Evolutionary conservation across 2,888 invertebrate species (phyloP).

Genomic region (Notocelia uddmanniana): DNA sequence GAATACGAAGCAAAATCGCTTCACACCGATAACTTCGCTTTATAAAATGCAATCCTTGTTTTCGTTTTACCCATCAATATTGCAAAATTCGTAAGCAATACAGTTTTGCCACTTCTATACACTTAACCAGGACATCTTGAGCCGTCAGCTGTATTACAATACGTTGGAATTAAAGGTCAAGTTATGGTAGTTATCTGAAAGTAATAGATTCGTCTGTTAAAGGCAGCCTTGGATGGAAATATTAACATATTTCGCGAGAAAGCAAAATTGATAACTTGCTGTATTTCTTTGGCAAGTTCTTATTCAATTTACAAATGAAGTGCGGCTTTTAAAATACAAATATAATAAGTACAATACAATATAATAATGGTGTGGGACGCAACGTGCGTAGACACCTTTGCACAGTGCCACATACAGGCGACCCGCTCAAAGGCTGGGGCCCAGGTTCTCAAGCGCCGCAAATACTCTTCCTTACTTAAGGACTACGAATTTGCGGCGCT

Average conservation of each 20-base stretch:
- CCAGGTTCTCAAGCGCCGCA: too few relatives aligned
- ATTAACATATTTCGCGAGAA: constrained; percentile 30
- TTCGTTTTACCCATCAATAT: constrained; percentile 34
- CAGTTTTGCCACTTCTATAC: not conserved
- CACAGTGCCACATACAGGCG: too few relatives aligned
- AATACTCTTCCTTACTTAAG: too few relatives aligned
- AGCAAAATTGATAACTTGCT: constrained; percentile 14
- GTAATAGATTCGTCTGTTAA: constrained; percentile 33
- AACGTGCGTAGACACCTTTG: too few relatives aligned
- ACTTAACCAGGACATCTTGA: not conserved
- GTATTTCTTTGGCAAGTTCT: constrained; percentile 8
- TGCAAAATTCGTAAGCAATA: constrained; percentile 25
- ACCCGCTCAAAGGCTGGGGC: too few relatives aligned
- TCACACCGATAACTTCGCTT: not conserved
- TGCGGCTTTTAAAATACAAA: not conserved
- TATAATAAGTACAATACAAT: too few relatives aligned
- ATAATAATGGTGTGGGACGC: too few relatives aligned
- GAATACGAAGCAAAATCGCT: constrained; percentile 12
- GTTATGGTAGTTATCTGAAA: not conserved
- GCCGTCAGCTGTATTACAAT: not conserved
- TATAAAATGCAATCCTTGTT: constrained; percentile 32
- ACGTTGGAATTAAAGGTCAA: not conserved
- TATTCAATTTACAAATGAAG: constrained; percentile 4
- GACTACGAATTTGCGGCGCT: too few relatives aligned
- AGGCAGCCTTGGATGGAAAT: constrained; percentile 24